Base-by-base conservation (phyloP, 2,113 vertebrate species). In the Neogale vison region DNA sequence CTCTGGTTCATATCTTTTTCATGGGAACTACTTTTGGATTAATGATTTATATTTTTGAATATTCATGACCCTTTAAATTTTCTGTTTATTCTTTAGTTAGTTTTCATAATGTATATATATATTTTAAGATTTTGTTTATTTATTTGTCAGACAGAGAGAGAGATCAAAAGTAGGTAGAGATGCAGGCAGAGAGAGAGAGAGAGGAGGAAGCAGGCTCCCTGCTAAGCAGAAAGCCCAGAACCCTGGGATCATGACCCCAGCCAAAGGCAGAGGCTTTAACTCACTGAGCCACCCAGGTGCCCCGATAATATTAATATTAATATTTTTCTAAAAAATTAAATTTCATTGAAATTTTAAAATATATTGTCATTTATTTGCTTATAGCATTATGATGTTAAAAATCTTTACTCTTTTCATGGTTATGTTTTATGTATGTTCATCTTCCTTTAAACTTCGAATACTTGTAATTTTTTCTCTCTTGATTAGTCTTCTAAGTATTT, bases 1-100 rank as follows among this genome's bases (percentile, higher is more conserved):
- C 59, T 95, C 39, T 77, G 79, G 42, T 71, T 95, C 42, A 45
- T 77, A 79, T 90, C 3, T 80, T 95, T 90, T 93, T 85, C n/a
- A 50, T 42, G 13, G 20, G 42, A 95, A 94, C 31, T 67, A 26
- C 72, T 84, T 93, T 88, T 42, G 26, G 31, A 79, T 92, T 88
- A 80, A 74, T 95, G 67, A 96, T 67, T 85, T 61, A 59, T 65
- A 23, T n/a, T 93, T 90, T 83, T 74, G 31, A 80, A 95, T 90
- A 61, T 95, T 77, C 8, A 42, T 57, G 74, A 47, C 0, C 8
- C 13, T 67, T 96, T 92, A 79, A 82, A 36, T 81, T 97, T 93
- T 95, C 34, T 42, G 65, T 21, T 81, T 90, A 71, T 47, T 34
- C 21, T 47, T 79, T 85, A 85, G 36, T 87, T 9, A 87, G 31